Conservation (phyloP, 2,113 vertebrate species). For the Cyprinodon brontotheroides region DNA sequence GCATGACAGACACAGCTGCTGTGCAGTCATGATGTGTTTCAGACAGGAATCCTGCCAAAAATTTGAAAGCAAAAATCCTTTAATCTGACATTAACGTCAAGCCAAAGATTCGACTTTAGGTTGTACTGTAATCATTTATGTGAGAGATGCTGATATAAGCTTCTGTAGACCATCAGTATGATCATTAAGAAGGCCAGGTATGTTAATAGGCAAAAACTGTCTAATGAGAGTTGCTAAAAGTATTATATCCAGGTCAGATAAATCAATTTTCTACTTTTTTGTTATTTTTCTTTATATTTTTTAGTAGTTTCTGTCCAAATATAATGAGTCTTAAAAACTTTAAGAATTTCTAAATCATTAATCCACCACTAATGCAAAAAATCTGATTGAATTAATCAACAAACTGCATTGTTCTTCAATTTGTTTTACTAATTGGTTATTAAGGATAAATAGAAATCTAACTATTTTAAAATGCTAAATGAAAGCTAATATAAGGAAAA, state of each 20-base stretch:
- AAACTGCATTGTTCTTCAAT: background rate
- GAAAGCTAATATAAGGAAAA: background rate
- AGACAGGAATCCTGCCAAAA: conserved; percentile 6
- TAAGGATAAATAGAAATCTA: background rate
- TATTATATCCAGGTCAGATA: background rate
- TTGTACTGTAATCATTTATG: background rate
- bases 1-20: conserved; percentile 35
- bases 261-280: background rate
- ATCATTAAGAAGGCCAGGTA: background rate
- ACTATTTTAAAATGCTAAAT: background rate
- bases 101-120: conserved; percentile 10
- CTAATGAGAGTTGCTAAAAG: background rate
- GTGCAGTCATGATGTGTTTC: conserved; percentile 20
- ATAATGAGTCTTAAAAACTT: too few species aligned
- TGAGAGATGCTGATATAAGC: background rate
- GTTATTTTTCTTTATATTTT: too few species aligned
- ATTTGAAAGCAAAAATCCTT: conserved; percentile 1
- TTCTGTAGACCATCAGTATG: background rate
- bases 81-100: conserved; percentile 17
- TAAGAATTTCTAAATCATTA: too few species aligned
- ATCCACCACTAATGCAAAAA: background rate
- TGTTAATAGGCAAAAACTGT: background rate
- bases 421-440: background rate
- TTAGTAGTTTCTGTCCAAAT: too few species aligned
- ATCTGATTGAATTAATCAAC: background rate